phyloP scores from a whole-genome alignment of 2,797 vertebrate genomes.

The Acipenser transmontanus region DNA sequence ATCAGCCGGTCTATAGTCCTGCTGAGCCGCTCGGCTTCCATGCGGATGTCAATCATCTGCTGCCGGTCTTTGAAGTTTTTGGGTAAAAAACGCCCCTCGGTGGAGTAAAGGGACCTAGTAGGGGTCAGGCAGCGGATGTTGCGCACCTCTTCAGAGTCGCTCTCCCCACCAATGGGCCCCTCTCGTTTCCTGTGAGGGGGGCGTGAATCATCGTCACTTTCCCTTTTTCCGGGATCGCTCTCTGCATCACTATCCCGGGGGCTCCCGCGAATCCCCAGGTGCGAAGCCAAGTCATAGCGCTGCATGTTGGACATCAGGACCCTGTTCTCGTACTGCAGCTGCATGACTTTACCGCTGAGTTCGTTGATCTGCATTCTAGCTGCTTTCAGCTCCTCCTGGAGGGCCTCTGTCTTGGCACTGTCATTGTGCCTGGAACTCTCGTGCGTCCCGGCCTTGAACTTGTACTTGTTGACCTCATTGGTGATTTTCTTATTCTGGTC shows the following conservation, averaged over 20 bases:
- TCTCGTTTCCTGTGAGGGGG: conserved; percentile 93
- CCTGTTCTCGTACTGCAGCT: conserved; percentile 95
- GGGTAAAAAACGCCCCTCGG: conserved; percentile 80
- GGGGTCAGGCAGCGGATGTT: conserved; percentile 93
- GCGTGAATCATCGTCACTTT: conserved; percentile 81
- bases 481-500: conserved; percentile 94
- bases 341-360: conserved; percentile 96
- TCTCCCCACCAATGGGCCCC: conserved; percentile 93
- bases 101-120: conserved; percentile 81
- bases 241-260: conserved; percentile 92
- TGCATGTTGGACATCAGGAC: conserved; percentile 98
- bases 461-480: conserved; percentile 88
- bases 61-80: conserved; percentile 92
- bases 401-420: conserved; percentile 73
- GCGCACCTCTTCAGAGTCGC: conserved; percentile 90
- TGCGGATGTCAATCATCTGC: conserved; percentile 94
- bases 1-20: conserved; percentile 95
- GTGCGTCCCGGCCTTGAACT: conserved; percentile 85
- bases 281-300: conserved; percentile 95
- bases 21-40: conserved; percentile 88
- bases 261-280: conserved; percentile 85
- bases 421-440: conserved; percentile 82
- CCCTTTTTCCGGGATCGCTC: conserved; percentile 86
- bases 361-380: conserved; percentile 94
- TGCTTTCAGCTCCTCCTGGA: conserved; percentile 92